phyloP scores from a whole-genome alignment of 2,797 vertebrate genomes.

The Coregonus ussuriensis region DNA sequence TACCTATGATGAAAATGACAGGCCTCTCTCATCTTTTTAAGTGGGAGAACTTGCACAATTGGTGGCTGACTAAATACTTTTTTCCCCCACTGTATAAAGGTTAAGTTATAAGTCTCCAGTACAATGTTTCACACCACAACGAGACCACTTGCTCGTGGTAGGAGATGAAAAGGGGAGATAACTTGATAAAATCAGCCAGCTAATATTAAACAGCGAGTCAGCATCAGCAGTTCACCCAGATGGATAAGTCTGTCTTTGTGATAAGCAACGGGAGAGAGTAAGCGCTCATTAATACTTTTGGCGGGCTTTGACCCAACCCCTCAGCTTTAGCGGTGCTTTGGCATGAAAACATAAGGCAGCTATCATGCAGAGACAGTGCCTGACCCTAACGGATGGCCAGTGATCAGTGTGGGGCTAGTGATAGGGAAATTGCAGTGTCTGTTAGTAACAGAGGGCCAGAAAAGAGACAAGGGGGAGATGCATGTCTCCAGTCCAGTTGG shows the following conservation, averaged over 20 bases:
- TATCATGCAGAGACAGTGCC: constrained; percentile 30
- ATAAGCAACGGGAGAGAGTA: constrained; percentile 18
- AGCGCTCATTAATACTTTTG: constrained; percentile 2
- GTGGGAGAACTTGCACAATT: too few relatives aligned
- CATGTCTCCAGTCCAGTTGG: too few relatives aligned
- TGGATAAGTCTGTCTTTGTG: constrained; percentile 12
- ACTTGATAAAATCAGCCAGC: constrained; percentile 7
- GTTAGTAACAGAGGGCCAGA: background rate
- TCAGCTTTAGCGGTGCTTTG: background rate
- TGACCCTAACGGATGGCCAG: constrained; percentile 40
- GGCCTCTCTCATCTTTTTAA: too few relatives aligned
- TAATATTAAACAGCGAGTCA: constrained; percentile 25
- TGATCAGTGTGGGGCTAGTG: constrained; percentile 16
- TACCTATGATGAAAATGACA: too few relatives aligned
- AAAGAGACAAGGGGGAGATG: background rate
- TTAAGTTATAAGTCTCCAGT: constrained; percentile 4
- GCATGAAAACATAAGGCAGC: constrained; percentile 1
- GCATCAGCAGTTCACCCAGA: constrained; percentile 26
- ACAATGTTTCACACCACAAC: background rate
- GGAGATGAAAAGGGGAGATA: constrained; percentile 8
- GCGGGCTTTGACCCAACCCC: constrained; percentile 4
- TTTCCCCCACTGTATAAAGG: background rate
- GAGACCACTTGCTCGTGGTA: background rate
- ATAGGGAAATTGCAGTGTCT: constrained; percentile 26
- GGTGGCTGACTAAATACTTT: too few relatives aligned